Base-by-base conservation (phyloP, 2,113 vertebrate species). In the Nanger granti region DNA sequence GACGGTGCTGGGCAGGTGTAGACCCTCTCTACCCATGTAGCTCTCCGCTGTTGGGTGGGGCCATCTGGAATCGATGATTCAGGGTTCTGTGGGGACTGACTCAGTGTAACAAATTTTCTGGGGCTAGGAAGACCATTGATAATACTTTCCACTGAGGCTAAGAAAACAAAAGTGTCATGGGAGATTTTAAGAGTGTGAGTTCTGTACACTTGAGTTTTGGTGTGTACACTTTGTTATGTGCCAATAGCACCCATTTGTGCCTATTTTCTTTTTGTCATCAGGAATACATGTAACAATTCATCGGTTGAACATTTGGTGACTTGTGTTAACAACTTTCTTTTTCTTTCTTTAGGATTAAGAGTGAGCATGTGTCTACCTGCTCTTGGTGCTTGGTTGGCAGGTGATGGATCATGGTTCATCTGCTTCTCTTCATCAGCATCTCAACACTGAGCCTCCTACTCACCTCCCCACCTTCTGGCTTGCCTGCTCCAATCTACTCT, bases 91-190 rank as follows among this genome's bases (percentile, higher is more conserved):
- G 62, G 92, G 62, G 73, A 93, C 34, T 94, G 41, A 76, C 44
- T 92, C 55, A 89, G 59, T 89, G 18, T 57, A 82, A 95, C 37
- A 96, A 87, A 29, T 91, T 89, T 80, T 37, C 28, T 8, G 47
- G 54, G 64, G 7, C 55, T 94, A 87, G 47, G 93, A 93, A 94
- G 87, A 59, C 34, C 6, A 82, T 60, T 94, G 79, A 41, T 55
- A 92, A 57, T 79, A 64, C 97, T 97, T 97, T 92, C 84, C 60
- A 95, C 57, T 60, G n/a, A 86, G 18, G 15, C 37, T 14, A 95
- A 94, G 54, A 96, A 97, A 96, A 88, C 69, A 91, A 66, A 95
- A 92, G n/a, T 86, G 96, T 91, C 31, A 5, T 11, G 41, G 64
- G 76, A 73, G 93, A 89, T 89, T 55, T 85, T 95, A 59, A 89